A percentile compares a stretch with the other conserved stretches of the same genome.
These are phyloP conservation scores for Ecdyonurus torrentis DNA, from an alignment of 2,888 invertebrate genomes.

Conservation along the genomic window DNA sequence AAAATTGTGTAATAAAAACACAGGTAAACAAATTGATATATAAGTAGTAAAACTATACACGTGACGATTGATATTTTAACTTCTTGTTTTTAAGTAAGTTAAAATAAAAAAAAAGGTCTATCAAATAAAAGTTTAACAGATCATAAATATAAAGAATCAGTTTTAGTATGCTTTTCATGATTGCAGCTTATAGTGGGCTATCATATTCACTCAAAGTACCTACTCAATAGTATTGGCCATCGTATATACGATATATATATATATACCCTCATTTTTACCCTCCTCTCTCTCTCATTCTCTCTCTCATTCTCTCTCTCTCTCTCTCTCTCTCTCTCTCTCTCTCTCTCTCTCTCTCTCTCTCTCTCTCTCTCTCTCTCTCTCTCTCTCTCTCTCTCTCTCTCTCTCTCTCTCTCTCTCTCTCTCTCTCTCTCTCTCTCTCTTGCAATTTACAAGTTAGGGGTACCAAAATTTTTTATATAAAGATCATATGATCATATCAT, in stretches of 20 bases:
- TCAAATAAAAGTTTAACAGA: constrained; percentile 1
- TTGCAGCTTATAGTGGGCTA: background rate
- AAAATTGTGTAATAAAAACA: no score
- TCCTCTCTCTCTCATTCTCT: no score
- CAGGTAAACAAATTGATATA: no score
- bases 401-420: no score
- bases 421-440: no score
- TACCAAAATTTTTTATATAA: background rate
- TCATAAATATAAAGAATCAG: constrained; percentile 2
- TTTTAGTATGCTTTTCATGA: background rate
- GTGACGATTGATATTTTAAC: background rate
- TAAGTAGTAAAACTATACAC: no score
- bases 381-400: no score
- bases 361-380: no score
- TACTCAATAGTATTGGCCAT: background rate
- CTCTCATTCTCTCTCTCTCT: no score
- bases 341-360: no score
- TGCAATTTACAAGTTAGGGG: background rate
- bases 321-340: no score
- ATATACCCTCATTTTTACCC: background rate
- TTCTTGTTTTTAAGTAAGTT: background rate
- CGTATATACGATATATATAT: background rate
- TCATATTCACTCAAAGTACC: background rate
- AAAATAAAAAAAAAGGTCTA: no score
- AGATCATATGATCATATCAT: background rate